Evolutionary conservation across 2,113 vertebrate species (phyloP).

Genomic region (Tetraodon nigroviridis): DNA sequence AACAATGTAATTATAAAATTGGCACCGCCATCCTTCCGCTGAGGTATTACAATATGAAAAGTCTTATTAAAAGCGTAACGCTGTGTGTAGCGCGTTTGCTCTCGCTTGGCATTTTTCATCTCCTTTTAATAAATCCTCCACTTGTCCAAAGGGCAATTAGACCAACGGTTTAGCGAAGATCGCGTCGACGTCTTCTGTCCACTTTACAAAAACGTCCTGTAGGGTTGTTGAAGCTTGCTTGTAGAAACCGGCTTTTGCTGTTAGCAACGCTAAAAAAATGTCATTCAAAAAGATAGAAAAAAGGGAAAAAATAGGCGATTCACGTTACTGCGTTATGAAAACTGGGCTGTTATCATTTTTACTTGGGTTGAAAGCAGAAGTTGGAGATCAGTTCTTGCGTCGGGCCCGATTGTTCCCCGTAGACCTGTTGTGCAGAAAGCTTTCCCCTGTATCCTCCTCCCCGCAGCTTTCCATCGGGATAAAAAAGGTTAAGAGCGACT

Average conservation of each 20-base stretch:
- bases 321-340: too few species aligned
- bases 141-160: conserved; percentile 63
- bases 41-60: conserved; percentile 46
- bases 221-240: conserved; percentile 47
- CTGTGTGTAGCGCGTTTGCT: conserved; percentile 36
- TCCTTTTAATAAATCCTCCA: conserved; percentile 53
- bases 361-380: too few species aligned
- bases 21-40: conserved; percentile 44
- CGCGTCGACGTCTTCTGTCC: conserved; percentile 22
- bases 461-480: conserved; percentile 26
- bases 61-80: conserved; percentile 51
- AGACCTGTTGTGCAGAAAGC: neutral
- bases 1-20: conserved; percentile 66
- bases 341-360: too few species aligned
- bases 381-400: too few species aligned
- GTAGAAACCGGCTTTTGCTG: conserved; percentile 36
- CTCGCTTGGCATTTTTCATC: conserved; percentile 58
- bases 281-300: too few species aligned
- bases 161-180: conserved; percentile 39
- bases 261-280: too few species aligned
- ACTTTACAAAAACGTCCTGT: conserved; percentile 39
- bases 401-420: too few species aligned
- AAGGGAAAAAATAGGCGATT: too few species aligned
- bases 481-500: conserved; percentile 60
- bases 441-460: neutral